Evolutionary conservation across 2,113 vertebrate species (phyloP).

Genomic region (Vulpes vulpes): DNA sequence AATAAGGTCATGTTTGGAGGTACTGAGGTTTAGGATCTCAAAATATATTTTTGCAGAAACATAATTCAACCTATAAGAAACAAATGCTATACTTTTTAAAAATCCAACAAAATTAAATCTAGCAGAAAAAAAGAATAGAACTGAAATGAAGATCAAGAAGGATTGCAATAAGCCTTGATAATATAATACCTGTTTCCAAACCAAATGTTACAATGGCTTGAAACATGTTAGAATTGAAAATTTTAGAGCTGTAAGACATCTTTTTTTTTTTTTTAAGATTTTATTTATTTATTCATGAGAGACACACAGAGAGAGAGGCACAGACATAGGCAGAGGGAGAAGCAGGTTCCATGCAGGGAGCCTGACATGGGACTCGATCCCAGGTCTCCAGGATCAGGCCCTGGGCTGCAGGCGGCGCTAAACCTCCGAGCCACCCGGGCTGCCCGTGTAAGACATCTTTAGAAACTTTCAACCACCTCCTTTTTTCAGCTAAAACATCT

Average conservation of each 20-base stretch:
- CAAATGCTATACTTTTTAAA: background rate
- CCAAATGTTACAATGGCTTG: background rate
- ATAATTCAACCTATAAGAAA: background rate
- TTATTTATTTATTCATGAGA: too few species aligned
- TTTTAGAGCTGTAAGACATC: background rate
- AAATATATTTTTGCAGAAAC: background rate
- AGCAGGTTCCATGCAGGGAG: too few species aligned
- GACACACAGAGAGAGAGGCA: too few species aligned
- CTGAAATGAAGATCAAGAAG: background rate
- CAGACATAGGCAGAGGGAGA: too few species aligned
- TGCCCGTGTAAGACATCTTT: background rate
- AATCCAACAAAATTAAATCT: background rate
- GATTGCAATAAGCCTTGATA: background rate
- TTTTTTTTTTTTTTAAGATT: background rate
- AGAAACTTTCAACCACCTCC: background rate
- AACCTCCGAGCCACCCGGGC: too few species aligned
- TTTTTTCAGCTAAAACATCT: background rate
- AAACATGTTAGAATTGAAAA: background rate
- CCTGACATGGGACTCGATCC: too few species aligned
- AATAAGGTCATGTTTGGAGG: background rate
- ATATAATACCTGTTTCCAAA: slow-evolving; percentile 2
- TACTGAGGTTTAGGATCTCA: background rate
- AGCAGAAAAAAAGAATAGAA: background rate
- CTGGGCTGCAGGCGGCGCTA: too few species aligned
- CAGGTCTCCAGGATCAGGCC: too few species aligned